These are phyloP conservation scores for Chloropsis hardwickii DNA, from an alignment of 2,113 vertebrate genomes.

Conservation along the genomic window DNA sequence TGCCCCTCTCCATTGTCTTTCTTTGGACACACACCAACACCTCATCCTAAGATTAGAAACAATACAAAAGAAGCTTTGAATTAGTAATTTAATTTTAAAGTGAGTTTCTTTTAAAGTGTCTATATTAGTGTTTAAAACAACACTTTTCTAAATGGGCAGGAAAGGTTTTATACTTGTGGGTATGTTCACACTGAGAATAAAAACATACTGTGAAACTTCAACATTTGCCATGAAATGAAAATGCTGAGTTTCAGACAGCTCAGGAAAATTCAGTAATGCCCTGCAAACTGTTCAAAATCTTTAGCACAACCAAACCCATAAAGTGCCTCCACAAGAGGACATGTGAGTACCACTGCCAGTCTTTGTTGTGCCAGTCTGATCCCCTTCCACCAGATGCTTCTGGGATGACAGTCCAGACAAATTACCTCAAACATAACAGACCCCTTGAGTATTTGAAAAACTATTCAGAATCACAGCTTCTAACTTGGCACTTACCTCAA, in stretches of 20 bases:
- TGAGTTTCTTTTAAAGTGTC: background rate
- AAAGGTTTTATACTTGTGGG: background rate
- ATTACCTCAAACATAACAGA: background rate
- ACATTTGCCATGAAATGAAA: background rate
- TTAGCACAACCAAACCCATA: background rate
- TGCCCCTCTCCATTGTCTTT: background rate
- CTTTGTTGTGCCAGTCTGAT: background rate
- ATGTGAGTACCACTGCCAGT: background rate
- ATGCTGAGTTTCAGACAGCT: background rate
- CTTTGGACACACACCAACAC: fast-evolving
- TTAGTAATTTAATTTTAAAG: background rate
- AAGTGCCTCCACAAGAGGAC: background rate
- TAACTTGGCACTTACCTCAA: background rate
- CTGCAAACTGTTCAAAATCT: background rate
- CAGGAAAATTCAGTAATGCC: background rate
- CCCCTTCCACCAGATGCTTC: background rate
- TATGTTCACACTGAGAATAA: background rate
- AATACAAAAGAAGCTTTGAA: background rate
- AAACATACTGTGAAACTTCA: fast-evolving
- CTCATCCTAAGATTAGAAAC: background rate
- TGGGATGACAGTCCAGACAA: background rate
- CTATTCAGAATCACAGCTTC: slow-evolving; percentile 27
- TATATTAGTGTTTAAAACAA: background rate
- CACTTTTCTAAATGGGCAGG: background rate
- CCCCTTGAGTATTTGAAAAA: background rate